Evolutionary conservation across 2,113 vertebrate genomes (phyloP).

Genomic region (Osmerus eperlanus): DNA sequence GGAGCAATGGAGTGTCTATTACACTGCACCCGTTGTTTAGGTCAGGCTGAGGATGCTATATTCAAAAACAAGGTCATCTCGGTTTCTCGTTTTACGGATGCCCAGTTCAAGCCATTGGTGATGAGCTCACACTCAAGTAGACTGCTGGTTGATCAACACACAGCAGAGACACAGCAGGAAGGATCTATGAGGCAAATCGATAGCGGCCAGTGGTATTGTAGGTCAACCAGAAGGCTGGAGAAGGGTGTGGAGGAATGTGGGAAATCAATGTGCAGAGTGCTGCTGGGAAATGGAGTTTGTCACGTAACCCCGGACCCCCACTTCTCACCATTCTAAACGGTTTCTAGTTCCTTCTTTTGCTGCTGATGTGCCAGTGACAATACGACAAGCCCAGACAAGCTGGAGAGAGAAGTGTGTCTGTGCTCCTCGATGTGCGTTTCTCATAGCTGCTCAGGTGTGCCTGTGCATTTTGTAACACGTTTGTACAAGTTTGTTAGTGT

Average conservation of each 20-base stretch:
- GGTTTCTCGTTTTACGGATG: background rate
- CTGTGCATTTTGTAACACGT: background rate
- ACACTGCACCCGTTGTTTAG: too few species aligned
- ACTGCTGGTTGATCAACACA: background rate
- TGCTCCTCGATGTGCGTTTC: background rate
- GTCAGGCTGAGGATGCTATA: too few species aligned
- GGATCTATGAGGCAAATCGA: slow-evolving; percentile 20
- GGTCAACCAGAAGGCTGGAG: slow-evolving; percentile 12
- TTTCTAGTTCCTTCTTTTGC: slow-evolving; percentile 29
- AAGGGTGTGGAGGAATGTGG: slow-evolving; percentile 10
- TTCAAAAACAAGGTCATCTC: too few species aligned
- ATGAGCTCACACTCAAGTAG: slow-evolving; percentile 13
- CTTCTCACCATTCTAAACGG: slow-evolving; percentile 33
- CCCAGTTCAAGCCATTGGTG: slow-evolving; percentile 5
- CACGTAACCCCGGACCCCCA: slow-evolving; percentile 30
- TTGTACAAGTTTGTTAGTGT: background rate
- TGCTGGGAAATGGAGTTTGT: slow-evolving; percentile 52
- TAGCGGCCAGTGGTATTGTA: slow-evolving; percentile 6
- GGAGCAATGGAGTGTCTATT: too few species aligned
- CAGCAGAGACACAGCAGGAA: background rate
- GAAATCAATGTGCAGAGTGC: slow-evolving; percentile 49
- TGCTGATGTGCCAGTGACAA: background rate
- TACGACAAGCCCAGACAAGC: too few species aligned
- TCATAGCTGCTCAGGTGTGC: background rate
- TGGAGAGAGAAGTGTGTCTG: background rate